A percentile compares a stretch with the other conserved stretches of the same genome.
phyloP scores from a whole-genome alignment of 2,888 invertebrate genomes.

The Parnassius mnemosyne region DNA sequence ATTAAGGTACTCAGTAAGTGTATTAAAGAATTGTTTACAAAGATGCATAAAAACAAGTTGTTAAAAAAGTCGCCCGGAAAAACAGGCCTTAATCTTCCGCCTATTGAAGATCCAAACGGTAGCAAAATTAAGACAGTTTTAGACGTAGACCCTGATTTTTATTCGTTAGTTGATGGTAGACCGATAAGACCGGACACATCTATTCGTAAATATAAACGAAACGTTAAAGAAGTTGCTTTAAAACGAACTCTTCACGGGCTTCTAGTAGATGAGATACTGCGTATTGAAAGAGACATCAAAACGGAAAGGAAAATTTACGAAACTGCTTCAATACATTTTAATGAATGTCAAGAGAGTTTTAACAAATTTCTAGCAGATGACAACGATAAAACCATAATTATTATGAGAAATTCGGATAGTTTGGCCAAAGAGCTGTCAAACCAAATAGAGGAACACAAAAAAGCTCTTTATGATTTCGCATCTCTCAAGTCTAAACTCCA shows the following conservation, averaged over 20 bases:
- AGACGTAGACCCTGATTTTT: constrained; percentile 84
- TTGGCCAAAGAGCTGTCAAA: constrained; percentile 61
- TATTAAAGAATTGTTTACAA: constrained; percentile 26
- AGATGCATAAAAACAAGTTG: constrained; percentile 45
- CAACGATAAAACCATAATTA: constrained; percentile 68
- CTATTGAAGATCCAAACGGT: constrained; percentile 51
- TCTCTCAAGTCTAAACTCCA: constrained; percentile 67
- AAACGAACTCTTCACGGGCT: constrained; percentile 64
- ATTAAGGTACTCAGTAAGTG: not conserved
- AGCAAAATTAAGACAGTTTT: constrained; percentile 72
- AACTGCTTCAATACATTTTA: constrained; percentile 61
- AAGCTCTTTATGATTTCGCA: constrained; percentile 63
- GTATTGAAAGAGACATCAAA: constrained; percentile 66
- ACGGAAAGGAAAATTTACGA: constrained; percentile 59
- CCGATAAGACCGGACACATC: constrained; percentile 80
- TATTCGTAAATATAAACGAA: constrained; percentile 75
- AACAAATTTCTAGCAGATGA: constrained; percentile 72
- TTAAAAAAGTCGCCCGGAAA: constrained; percentile 49
- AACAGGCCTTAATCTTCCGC: constrained; percentile 63
- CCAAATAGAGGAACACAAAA: constrained; percentile 64
- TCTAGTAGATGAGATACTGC: constrained; percentile 64
- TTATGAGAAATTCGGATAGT: constrained; percentile 71
- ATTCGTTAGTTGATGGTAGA: constrained; percentile 80
- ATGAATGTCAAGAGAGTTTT: constrained; percentile 68
- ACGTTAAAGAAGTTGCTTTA: constrained; percentile 67